Evolutionary conservation across 23 tunicate genomes (phyloP), one percentile per base, ranked within the genome.

Genomic region (Botrylloides violaceus): DNA sequence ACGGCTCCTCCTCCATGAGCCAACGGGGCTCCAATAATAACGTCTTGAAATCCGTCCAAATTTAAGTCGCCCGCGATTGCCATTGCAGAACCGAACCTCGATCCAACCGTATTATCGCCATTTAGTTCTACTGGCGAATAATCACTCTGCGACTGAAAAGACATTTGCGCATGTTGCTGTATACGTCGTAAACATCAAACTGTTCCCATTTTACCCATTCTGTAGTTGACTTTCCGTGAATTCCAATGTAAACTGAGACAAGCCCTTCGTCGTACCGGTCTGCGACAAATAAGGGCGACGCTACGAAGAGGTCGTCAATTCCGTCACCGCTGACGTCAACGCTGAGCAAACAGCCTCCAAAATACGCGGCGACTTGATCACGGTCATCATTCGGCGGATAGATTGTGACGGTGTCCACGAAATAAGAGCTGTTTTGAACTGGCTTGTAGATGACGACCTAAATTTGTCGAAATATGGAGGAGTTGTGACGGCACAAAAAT

Each of bases 21-120:
- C 39, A 71, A 59, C 2, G 94, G 94, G 27, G 94, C 94, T 18
- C 94, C 94, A 3, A 85, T 64, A 12, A 85, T 75, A 61, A 85
- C 79, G 73, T 85, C 94, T 48, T 85, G 79, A 55, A 25, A 85
- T 6, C 85, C 81, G 33, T 85, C 94, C 49, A 62, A 49, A 36
- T 85, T 85, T 19, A 85, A 65, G 36, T 85, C 94, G 25, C 94
- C 94, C 19, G 94, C 94, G 20, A 65, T 12, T 2, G 94, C 80
- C 72, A 85, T 85, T 3, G 84, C 72, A 6, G 94, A 48, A 20
- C 94, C 94, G 72, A 85, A 85, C 37, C 94, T 30, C n/a, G 23
- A 31, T 25, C 36, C 5, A 29, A 34, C 7, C 35, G 33, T 25
- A 29, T 63, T 63, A 33, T 63, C 70, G 20, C 70, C 70, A 34